Conservation (phyloP, 2,797 vertebrate genomes). For the Spheniscus humboldti region DNA sequence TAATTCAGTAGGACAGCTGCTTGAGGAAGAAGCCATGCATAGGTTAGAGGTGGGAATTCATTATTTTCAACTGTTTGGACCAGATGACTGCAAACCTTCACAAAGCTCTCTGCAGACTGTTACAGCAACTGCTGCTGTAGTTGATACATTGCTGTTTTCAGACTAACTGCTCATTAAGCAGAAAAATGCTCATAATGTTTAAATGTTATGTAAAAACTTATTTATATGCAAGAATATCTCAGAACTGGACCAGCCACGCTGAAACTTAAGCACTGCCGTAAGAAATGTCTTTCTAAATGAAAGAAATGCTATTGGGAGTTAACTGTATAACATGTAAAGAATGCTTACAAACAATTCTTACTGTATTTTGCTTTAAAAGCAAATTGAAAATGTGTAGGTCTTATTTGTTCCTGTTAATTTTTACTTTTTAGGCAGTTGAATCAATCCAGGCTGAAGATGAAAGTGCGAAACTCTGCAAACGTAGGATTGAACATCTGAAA, state of each 20-base stretch:
- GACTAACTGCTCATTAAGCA: background rate
- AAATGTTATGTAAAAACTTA: background rate
- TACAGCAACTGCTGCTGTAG: background rate
- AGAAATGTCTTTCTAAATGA: background rate
- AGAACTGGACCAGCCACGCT: background rate
- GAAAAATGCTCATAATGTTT: background rate
- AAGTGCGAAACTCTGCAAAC: constrained; percentile 96
- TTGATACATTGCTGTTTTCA: fast-evolving
- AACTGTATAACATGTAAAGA: background rate
- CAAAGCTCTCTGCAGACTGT: background rate
- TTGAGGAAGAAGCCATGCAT: background rate
- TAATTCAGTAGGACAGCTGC: constrained; percentile 28
- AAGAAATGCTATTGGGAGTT: background rate
- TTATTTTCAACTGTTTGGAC: background rate
- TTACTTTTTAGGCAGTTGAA: constrained; percentile 85
- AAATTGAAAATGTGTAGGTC: background rate
- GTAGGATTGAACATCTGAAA: constrained; percentile 95
- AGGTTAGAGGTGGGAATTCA: background rate
- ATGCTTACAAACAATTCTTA: background rate
- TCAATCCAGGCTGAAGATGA: constrained; percentile 98
- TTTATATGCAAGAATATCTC: background rate
- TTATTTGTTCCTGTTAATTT: background rate
- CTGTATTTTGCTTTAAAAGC: background rate
- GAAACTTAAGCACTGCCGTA: background rate
- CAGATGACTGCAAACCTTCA: background rate